Conservation (phyloP, 2,888 invertebrate species). For the Xestia ashworthii region DNA sequence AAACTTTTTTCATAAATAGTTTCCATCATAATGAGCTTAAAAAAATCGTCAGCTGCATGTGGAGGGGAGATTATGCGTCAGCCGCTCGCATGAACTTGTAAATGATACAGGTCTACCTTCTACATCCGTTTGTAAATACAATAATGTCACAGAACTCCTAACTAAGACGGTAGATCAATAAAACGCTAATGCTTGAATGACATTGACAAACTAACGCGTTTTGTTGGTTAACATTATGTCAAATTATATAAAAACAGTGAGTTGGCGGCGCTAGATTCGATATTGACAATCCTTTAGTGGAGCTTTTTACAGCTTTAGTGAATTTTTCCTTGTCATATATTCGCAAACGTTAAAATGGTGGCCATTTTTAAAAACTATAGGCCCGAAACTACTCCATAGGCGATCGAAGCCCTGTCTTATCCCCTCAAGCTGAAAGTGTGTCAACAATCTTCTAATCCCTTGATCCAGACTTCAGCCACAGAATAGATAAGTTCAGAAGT, state of each 20-base stretch:
- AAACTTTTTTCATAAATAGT: too few relatives aligned
- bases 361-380: conserved; percentile 25
- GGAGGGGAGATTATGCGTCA: too few relatives aligned
- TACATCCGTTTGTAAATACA: not conserved
- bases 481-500: not conserved
- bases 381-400: conserved; percentile 21
- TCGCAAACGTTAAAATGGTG: not conserved
- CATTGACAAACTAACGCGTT: not conserved
- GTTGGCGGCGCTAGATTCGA: too few relatives aligned
- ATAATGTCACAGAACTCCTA: not conserved
- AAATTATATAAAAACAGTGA: not conserved
- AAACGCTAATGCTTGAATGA: not conserved
- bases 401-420: conserved; percentile 22
- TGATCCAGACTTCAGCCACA: conserved; percentile 23
- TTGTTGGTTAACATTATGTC: not conserved
- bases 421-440: conserved; percentile 39
- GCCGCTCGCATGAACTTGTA: too few relatives aligned
- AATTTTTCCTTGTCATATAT: not conserved
- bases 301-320: not conserved
- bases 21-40: too few relatives aligned
- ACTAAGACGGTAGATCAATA: not conserved
- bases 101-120: too few relatives aligned
- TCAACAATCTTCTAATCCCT: conserved; percentile 49
- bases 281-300: too few relatives aligned
- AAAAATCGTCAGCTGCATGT: too few relatives aligned